These are phyloP conservation scores for Trissolcus brochymenae DNA, from an alignment of 2,888 invertebrate genomes.

Conservation along the genomic window DNA sequence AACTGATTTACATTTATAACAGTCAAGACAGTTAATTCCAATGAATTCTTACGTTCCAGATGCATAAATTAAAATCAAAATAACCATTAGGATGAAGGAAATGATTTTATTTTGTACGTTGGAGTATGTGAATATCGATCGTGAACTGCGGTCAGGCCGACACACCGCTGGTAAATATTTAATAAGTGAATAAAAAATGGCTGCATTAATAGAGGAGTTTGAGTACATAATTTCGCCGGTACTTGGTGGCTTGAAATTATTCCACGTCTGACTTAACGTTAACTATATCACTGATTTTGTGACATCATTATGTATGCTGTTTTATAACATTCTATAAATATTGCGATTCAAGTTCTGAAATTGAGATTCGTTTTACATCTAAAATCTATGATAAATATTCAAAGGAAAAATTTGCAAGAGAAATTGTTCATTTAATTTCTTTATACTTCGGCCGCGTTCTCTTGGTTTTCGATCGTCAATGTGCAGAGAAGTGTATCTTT, in stretches of 20 bases:
- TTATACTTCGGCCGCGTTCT: not conserved
- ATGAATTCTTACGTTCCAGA: conserved; percentile 10
- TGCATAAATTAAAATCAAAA: conserved; percentile 15
- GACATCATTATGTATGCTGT: not conserved
- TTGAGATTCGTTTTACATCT: no score
- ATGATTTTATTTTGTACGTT: conserved; percentile 15
- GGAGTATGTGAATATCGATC: conserved; percentile 24
- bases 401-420: no score
- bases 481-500: no score
- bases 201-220: not conserved
- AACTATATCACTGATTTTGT: conserved; percentile 8
- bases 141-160: not conserved
- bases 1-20: conserved; percentile 28
- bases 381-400: no score
- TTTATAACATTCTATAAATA: conserved; percentile 1
- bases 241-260: not conserved
- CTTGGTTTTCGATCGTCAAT: no score
- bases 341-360: no score
- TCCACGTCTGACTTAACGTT: conserved; percentile 3
- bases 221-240: conserved; percentile 1
- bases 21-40: conserved; percentile 22
- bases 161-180: conserved; percentile 3
- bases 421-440: conserved; percentile 1
- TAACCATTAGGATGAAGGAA: conserved; percentile 15
- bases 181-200: conserved; percentile 11